Conservation (phyloP, 92 coral and sea anemone genomes). For the Meandrina meandrites region DNA sequence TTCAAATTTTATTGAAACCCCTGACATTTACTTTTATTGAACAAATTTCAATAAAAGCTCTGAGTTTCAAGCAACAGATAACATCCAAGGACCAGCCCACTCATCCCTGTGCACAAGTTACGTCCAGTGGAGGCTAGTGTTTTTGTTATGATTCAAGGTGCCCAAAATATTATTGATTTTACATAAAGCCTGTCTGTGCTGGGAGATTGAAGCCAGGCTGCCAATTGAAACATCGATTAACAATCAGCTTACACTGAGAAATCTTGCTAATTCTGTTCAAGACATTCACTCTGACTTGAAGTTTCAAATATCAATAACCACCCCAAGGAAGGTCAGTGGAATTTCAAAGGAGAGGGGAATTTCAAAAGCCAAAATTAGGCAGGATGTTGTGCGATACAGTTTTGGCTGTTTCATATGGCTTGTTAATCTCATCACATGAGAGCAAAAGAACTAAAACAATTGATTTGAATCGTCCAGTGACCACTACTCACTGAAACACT, state of each 20-base stretch:
- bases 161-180: not conserved
- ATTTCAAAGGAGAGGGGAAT: no score
- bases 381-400: not conserved
- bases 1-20: no score
- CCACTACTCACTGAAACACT: constrained; percentile 78
- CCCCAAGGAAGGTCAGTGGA: no score
- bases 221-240: not conserved
- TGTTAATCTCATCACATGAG: not conserved
- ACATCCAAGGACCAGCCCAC: no score
- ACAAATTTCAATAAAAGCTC: no score
- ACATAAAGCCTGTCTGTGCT: not conserved
- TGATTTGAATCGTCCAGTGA: not conserved
- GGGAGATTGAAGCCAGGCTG: not conserved
- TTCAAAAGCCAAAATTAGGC: no score
- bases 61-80: no score
- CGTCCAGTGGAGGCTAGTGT: not conserved
- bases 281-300: not conserved
- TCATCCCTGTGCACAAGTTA: not conserved
- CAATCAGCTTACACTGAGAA: not conserved
- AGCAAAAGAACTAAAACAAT: not conserved
- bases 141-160: not conserved
- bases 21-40: no score
- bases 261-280: not conserved
- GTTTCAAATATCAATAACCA: no score
- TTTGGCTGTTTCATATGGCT: not conserved